Conservation (phyloP, 1,140 invertebrate genomes). For the Trachelipus rathkii region DNA sequence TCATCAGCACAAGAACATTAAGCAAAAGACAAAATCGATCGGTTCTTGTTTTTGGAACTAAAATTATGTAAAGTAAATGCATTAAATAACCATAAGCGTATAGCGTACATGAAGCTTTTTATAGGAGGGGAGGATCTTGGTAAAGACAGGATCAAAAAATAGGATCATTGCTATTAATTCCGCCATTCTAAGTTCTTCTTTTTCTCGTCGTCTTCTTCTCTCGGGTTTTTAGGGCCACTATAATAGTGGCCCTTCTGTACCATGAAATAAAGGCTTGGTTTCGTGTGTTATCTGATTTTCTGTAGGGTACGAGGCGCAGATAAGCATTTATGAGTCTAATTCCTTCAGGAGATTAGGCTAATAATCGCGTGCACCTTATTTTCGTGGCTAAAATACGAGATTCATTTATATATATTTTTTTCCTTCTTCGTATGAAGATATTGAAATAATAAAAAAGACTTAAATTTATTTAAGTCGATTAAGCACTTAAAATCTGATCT, state of each 20-base stretch:
- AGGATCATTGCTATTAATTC: constrained; percentile 13
- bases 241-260: neutral
- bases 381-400: constrained; percentile 12
- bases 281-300: neutral
- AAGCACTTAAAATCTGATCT: too few species aligned
- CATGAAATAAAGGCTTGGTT: neutral
- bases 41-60: too few species aligned
- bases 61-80: too few species aligned
- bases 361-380: constrained; percentile 12
- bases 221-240: too few species aligned
- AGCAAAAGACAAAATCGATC: too few species aligned
- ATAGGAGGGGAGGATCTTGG: neutral
- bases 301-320: neutral
- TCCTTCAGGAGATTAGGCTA: neutral
- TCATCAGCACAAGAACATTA: too few species aligned
- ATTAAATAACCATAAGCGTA: too few species aligned
- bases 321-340: constrained; percentile 4
- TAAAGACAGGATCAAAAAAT: constrained; percentile 12
- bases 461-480: too few species aligned
- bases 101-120: too few species aligned
- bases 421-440: neutral
- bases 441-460: too few species aligned
- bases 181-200: neutral
- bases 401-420: neutral
- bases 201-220: neutral